phyloP scores from a whole-genome alignment of 2,888 invertebrate genomes.

The Agonopterix arenella region DNA sequence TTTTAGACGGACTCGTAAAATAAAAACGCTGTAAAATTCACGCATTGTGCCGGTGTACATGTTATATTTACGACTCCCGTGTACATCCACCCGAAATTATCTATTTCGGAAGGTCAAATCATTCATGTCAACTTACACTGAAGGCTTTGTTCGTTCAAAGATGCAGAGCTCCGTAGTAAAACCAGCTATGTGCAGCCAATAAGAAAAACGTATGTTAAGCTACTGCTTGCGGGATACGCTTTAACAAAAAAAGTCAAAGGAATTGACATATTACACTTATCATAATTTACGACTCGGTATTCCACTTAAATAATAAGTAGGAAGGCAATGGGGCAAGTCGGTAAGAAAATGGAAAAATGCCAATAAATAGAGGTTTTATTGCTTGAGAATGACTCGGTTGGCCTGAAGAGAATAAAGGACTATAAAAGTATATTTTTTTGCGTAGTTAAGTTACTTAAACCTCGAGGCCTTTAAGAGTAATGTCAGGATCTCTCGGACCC shows the following conservation, averaged over 20 bases:
- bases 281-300: slow-evolving; percentile 20
- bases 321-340: slow-evolving; percentile 4
- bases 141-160: slow-evolving; percentile 2
- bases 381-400: slow-evolving; percentile 23
- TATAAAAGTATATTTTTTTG: slow-evolving; percentile 23
- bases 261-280: slow-evolving; percentile 7
- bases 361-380: slow-evolving; percentile 29
- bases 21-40: slow-evolving; percentile 64
- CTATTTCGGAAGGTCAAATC: slow-evolving; percentile 29
- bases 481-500: slow-evolving; percentile 21
- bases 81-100: slow-evolving; percentile 33
- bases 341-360: slow-evolving; percentile 11
- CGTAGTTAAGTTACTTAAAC: slow-evolving; percentile 13
- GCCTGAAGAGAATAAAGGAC: slow-evolving; percentile 21
- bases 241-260: slow-evolving; percentile 5
- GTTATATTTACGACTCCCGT: slow-evolving; percentile 18
- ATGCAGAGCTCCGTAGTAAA: neutral
- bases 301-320: slow-evolving; percentile 16
- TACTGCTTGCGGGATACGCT: neutral
- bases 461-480: slow-evolving; percentile 23
- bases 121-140: slow-evolving; percentile 11
- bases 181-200: neutral
- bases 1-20: slow-evolving; percentile 66
- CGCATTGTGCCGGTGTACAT: slow-evolving; percentile 51
- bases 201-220: neutral